These are phyloP conservation scores for Mesoligia furuncula DNA, from an alignment of 2,888 invertebrate species.

Conservation along the genomic window DNA sequence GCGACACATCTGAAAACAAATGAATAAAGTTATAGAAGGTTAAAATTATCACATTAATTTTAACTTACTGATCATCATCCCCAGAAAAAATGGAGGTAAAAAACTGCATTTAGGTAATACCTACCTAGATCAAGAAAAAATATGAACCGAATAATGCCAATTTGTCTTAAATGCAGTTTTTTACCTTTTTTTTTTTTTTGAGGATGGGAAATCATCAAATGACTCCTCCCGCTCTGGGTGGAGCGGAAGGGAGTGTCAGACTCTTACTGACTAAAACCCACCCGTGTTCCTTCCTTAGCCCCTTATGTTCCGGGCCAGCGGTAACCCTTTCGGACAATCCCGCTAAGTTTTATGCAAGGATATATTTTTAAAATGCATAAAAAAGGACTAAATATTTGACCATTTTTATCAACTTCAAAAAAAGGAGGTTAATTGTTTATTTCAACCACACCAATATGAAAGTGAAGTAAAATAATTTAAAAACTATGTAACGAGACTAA, in stretches of 20 bases:
- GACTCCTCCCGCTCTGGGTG: too few species aligned
- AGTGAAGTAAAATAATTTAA: too few species aligned
- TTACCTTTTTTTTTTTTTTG: too few species aligned
- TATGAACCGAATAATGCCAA: neutral
- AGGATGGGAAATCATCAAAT: too few species aligned
- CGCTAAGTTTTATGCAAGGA: neutral
- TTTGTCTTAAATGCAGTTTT: neutral
- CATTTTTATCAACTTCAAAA: too few species aligned
- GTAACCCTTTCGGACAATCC: too few species aligned
- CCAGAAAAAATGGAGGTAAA: neutral
- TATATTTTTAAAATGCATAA: neutral
- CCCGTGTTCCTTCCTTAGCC: too few species aligned
- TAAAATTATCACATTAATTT: neutral
- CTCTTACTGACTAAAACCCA: too few species aligned
- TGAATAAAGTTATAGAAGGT: neutral
- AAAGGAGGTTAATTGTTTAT: neutral
- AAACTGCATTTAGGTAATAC: neutral
- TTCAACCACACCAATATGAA: neutral
- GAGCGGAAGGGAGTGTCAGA: too few species aligned
- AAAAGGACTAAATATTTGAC: neutral
- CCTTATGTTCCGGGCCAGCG: too few species aligned
- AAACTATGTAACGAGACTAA: too few species aligned
- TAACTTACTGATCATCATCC: too few species aligned
- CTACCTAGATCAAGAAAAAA: neutral
- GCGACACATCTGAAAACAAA: constrained; percentile 17